Conservation (phyloP, 1,140 invertebrate species). For the Stratiolaelaps scimitus region DNA sequence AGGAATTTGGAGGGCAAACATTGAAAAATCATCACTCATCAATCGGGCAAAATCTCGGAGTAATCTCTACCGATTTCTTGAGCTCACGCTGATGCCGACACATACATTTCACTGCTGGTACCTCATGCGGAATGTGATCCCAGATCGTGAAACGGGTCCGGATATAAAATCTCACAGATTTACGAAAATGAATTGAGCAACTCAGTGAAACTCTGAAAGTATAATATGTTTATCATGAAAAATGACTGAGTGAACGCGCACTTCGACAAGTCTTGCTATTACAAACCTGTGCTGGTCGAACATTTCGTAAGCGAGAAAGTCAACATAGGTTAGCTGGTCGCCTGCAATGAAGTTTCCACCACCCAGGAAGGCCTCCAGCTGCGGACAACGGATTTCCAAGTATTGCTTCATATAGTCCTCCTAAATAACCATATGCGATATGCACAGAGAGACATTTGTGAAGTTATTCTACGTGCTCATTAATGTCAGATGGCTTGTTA, state of each 20-base stretch:
- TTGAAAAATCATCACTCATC: too few relatives aligned
- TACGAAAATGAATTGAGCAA: too few relatives aligned
- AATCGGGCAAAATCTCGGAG: too few relatives aligned
- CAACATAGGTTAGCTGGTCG: slow-evolving; percentile 45
- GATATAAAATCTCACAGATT: too few relatives aligned
- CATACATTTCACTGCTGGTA: too few relatives aligned
- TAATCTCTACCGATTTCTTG: too few relatives aligned
- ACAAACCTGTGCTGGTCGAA: slow-evolving; percentile 43
- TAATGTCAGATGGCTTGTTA: too few relatives aligned
- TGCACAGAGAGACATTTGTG: neutral
- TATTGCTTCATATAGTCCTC: slow-evolving; percentile 25
- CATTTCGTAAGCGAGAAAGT: slow-evolving; percentile 46
- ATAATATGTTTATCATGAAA: neutral
- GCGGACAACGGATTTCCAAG: neutral
- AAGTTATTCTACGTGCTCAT: too few relatives aligned
- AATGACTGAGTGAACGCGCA: neutral
- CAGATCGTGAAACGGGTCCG: too few relatives aligned
- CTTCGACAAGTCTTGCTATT: slow-evolving; percentile 40
- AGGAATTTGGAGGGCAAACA: too few relatives aligned
- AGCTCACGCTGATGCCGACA: too few relatives aligned
- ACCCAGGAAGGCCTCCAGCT: slow-evolving; percentile 39
- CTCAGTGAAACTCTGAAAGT: neutral
- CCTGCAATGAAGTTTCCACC: slow-evolving; percentile 43
- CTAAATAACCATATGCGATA: neutral
- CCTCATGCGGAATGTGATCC: too few relatives aligned